phyloP scores from a whole-genome alignment of 2,888 invertebrate genomes.

The Hydrotaea diabolus region DNA sequence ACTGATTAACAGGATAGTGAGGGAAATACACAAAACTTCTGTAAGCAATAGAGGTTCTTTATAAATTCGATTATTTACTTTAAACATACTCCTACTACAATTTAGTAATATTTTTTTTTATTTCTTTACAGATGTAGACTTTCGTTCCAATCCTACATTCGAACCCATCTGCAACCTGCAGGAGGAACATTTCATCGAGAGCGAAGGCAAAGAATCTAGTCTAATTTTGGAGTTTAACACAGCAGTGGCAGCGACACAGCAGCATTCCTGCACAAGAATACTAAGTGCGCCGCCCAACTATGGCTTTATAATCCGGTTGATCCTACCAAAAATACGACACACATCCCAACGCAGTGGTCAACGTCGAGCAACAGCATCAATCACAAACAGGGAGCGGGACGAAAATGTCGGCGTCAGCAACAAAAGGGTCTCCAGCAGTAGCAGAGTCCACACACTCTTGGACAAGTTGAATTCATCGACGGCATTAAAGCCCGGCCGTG shows the following conservation, averaged over 20 bases:
- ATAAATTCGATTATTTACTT: no score
- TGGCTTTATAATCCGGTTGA: conserved; percentile 79
- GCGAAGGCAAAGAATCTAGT: conserved; percentile 80
- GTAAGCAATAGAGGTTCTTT: no score
- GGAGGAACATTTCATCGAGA: conserved; percentile 78
- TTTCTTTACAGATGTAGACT: conserved; percentile 74
- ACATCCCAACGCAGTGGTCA: conserved; percentile 61
- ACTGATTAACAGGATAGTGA: no score
- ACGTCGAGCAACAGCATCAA: conserved; percentile 52
- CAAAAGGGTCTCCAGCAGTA: conserved; percentile 47
- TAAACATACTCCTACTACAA: no score
- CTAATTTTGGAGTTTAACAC: conserved; percentile 79
- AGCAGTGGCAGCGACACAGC: conserved; percentile 68
- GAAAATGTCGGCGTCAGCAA: conserved; percentile 37
- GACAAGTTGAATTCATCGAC: conserved; percentile 52
- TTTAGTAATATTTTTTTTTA: background rate
- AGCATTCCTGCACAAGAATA: conserved; percentile 77
- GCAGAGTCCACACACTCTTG: conserved; percentile 42
- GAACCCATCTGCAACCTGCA: conserved; percentile 78
- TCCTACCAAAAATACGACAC: conserved; percentile 76
- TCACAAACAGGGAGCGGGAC: conserved; percentile 54
- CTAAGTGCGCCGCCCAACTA: conserved; percentile 78
- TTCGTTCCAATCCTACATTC: conserved; percentile 76
- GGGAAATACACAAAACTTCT: no score
- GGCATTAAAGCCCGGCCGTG: conserved; percentile 70